phyloP scores from a whole-genome alignment of 2,797 vertebrate genomes.

The Clangula hyemalis region DNA sequence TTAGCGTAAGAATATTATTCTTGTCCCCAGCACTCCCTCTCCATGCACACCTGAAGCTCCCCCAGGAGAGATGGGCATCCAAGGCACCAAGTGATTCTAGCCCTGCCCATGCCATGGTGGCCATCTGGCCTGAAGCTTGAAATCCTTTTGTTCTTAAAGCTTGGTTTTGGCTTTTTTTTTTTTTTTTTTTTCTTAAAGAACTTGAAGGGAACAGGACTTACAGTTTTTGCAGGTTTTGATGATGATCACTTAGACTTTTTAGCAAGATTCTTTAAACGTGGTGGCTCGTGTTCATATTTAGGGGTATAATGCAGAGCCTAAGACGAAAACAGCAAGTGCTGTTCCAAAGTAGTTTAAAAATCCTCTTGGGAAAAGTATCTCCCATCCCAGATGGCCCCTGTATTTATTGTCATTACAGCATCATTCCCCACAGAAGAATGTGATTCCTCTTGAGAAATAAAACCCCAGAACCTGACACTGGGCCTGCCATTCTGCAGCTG shows the following conservation, averaged over 20 bases:
- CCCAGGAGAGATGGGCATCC: not conserved
- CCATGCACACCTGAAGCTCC: not conserved
- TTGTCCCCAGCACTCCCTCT: accelerated
- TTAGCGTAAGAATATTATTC: not conserved
- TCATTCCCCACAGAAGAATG: not conserved
- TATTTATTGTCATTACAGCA: not conserved
- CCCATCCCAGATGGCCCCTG: not conserved
- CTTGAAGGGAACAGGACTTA: not conserved
- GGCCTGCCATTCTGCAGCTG: not conserved
- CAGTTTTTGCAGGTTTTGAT: not conserved
- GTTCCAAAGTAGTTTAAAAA: not conserved
- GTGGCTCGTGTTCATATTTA: not conserved
- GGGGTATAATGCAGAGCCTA: not conserved
- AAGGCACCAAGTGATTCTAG: not conserved
- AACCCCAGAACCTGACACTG: not conserved
- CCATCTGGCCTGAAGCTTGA: not conserved
- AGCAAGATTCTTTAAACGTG: not conserved
- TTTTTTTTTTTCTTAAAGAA: not conserved
- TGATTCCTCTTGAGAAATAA: not conserved
- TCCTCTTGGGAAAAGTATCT: not conserved
- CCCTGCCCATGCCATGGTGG: accelerated
- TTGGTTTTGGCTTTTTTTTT: not conserved
- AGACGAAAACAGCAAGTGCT: not conserved
- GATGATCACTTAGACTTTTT: not conserved
- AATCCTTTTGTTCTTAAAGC: not conserved